phyloP scores from a whole-genome alignment of 37 sponge, comb jelly and placozoan species.

The Petrosia ficiformis region DNA sequence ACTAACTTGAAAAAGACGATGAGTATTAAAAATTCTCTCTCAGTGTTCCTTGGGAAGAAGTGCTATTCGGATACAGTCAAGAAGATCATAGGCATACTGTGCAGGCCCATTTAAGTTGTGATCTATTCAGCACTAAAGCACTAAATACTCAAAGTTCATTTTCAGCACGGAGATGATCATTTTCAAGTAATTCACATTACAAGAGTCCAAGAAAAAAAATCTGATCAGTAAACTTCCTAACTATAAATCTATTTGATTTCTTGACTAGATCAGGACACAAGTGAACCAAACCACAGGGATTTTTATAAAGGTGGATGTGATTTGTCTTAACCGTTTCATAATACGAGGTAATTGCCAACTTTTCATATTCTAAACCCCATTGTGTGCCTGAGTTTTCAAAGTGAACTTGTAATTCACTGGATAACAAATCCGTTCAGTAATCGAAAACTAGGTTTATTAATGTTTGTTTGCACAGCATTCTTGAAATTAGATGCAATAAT shows the following conservation, averaged over 20 bases:
- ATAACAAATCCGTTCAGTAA: too few species aligned
- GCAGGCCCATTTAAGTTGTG: constrained; percentile 57
- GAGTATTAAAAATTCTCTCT: constrained; percentile 25
- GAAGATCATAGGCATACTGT: constrained; percentile 38
- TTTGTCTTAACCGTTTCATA: too few species aligned
- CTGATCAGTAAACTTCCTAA: constrained; percentile 84
- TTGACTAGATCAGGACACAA: constrained; percentile 69
- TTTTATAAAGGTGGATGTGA: too few species aligned
- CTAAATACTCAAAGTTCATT: constrained; percentile 63
- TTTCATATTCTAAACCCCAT: too few species aligned
- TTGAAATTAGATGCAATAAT: too few species aligned
- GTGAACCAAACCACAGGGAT: too few species aligned
- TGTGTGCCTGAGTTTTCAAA: too few species aligned
- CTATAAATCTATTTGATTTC: constrained; percentile 69
- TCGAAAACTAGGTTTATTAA: too few species aligned
- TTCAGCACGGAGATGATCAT: constrained; percentile 78
- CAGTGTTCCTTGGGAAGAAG: constrained; percentile 62
- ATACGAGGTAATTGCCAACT: too few species aligned
- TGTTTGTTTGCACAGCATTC: too few species aligned
- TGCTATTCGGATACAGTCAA: constrained; percentile 64
- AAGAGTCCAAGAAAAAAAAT: constrained; percentile 59
- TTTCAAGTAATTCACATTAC: constrained; percentile 56
- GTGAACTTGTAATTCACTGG: too few species aligned
- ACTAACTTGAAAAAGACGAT: constrained; percentile 49
- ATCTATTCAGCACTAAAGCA: constrained; percentile 77